These are phyloP conservation scores for Machaerirhynchus nigripectus DNA, from an alignment of 2,113 vertebrate species.

Conservation along the genomic window DNA sequence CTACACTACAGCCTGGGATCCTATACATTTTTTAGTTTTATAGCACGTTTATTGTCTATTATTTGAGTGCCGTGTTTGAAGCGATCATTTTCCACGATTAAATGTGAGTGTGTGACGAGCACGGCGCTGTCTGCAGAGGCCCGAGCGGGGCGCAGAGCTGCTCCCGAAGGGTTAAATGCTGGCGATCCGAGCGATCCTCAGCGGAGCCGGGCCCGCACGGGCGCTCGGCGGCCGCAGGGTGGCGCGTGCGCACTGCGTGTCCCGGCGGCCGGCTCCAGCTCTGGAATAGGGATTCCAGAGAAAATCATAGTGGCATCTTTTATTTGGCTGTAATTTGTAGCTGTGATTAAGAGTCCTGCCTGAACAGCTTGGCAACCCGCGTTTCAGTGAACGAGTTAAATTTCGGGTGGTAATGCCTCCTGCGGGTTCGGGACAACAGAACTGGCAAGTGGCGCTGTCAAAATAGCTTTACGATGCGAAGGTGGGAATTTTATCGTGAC, in stretches of 20 bases:
- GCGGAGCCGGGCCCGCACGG: neutral
- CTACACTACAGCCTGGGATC: accelerated
- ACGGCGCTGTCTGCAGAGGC: accelerated
- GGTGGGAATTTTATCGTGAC: neutral
- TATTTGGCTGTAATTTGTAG: neutral
- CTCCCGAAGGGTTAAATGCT: accelerated
- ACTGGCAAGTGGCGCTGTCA: neutral
- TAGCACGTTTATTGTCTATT: neutral
- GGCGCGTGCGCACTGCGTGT: neutral
- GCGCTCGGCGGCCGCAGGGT: neutral
- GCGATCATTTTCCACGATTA: accelerated
- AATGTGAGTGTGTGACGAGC: accelerated
- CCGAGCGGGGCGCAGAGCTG: accelerated
- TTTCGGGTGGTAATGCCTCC: neutral
- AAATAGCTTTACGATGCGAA: neutral
- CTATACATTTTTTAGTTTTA: accelerated
- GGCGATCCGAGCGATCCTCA: accelerated
- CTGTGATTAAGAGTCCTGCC: neutral
- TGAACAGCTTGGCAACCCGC: neutral
- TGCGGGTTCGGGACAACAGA: neutral
- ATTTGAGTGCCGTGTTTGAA: no score
- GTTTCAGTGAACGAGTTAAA: neutral
- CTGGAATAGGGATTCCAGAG: accelerated
- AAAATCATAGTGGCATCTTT: neutral
- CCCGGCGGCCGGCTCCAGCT: accelerated